Conservation (phyloP, 2,797 vertebrate genomes). For the Phoebastria nigripes region DNA sequence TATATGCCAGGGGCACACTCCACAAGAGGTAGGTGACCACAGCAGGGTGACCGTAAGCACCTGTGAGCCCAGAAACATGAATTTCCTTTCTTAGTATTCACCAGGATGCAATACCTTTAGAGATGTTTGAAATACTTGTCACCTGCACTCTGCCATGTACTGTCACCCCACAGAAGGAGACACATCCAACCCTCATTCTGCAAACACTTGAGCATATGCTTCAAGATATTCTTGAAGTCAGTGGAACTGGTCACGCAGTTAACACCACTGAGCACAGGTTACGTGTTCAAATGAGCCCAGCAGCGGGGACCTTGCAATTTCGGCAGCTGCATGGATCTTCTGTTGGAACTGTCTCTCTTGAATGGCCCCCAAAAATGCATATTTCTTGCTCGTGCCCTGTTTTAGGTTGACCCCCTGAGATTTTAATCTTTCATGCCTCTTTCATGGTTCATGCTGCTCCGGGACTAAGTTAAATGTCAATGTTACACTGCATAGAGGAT, state of each 20-base stretch:
- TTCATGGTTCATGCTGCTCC: not conserved
- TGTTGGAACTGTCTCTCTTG: not conserved
- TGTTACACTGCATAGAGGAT: not conserved
- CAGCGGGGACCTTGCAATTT: not conserved
- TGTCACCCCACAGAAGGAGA: not conserved
- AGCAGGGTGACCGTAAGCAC: not conserved
- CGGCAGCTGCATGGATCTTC: not conserved
- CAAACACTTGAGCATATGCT: not conserved
- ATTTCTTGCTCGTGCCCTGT: not conserved
- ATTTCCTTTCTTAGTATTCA: not conserved
- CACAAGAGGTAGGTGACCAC: not conserved
- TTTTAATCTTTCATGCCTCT: not conserved
- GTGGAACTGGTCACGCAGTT: not conserved
- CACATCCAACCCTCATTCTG: not conserved
- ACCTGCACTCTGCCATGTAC: not conserved
- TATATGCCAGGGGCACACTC: not conserved
- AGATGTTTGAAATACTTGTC: not conserved
- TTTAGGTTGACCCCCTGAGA: not conserved
- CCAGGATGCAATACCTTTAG: not conserved
- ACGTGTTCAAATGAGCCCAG: not conserved
- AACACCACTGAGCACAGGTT: not conserved
- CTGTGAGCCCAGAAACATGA: not conserved
- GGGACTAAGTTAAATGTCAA: not conserved
- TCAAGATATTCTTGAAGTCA: not conserved
- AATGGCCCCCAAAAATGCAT: accelerated